These are phyloP conservation scores for Quadroppia sp. DNA, from an alignment of 2,888 invertebrate genomes.

Conservation along the genomic window DNA sequence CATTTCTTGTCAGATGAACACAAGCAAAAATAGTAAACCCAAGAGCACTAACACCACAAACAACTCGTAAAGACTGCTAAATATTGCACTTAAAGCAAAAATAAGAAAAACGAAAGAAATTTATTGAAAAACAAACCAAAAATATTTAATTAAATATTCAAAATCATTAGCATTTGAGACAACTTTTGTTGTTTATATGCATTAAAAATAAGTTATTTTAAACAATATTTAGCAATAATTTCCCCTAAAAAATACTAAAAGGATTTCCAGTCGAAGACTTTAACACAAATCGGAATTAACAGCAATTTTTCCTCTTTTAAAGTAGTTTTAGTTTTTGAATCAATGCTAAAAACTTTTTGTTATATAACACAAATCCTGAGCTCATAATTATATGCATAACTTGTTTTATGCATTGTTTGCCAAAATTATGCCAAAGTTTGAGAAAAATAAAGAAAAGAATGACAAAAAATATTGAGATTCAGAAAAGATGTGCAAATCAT, in stretches of 20 bases:
- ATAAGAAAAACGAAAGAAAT: neutral
- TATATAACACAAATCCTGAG: neutral
- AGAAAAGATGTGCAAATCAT: neutral
- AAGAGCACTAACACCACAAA: neutral
- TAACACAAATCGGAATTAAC: no score
- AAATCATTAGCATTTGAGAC: neutral
- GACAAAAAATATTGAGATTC: neutral
- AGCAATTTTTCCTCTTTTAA: neutral
- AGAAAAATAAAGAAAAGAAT: neutral
- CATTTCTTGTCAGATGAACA: neutral
- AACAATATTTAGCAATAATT: no score
- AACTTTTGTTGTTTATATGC: no score
- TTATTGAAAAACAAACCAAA: neutral
- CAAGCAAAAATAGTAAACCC: neutral
- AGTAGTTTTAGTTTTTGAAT: neutral
- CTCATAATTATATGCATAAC: neutral
- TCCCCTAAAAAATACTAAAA: no score
- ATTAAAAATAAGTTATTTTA: no score
- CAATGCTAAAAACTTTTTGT: neutral
- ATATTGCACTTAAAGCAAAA: slow-evolving; percentile 18
- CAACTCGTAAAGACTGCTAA: slow-evolving; percentile 1
- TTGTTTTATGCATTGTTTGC: slow-evolving; percentile 8
- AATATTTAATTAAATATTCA: slow-evolving; percentile 16
- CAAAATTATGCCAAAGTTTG: neutral
- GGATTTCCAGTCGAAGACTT: no score